Evolutionary conservation across 1,140 invertebrate genomes (phyloP).

Genomic region (Zaprionus nigranus): DNA sequence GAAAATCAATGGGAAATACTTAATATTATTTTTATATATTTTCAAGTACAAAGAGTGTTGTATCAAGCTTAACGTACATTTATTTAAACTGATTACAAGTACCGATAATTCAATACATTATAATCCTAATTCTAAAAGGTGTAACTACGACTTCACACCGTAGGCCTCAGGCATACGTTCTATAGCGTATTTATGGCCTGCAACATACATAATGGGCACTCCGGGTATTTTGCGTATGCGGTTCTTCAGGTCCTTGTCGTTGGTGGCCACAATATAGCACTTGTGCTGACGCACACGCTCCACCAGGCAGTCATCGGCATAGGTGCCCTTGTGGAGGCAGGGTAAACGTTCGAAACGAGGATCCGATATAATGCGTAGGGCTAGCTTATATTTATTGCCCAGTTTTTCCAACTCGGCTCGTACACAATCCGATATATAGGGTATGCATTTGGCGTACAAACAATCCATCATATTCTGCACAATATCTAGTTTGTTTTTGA

Average conservation of each 20-base stretch:
- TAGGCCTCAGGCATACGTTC: conserved; percentile 99
- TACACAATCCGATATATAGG: conserved; percentile 99
- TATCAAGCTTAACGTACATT: conserved; percentile 19
- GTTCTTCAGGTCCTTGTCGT: conserved; percentile 98
- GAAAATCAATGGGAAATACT: background rate
- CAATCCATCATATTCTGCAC: conserved; percentile 99
- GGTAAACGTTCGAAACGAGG: conserved; percentile 95
- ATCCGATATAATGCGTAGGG: conserved; percentile 98
- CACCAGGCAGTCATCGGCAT: conserved; percentile 99
- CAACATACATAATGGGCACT: conserved; percentile 99
- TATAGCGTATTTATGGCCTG: conserved; percentile 96
- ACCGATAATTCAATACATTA: conserved; percentile 2
- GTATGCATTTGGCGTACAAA: conserved; percentile 99
- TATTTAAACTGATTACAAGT: conserved; percentile 29
- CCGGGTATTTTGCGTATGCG: conserved; percentile 99
- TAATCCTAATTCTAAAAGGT: conserved; percentile 2
- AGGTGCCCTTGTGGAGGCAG: conserved; percentile 99
- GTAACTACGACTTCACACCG: conserved; percentile 87
- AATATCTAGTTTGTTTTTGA: conserved; percentile 99
- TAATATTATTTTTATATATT: background rate
- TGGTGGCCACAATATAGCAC: conserved; percentile 99
- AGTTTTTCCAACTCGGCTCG: conserved; percentile 99
- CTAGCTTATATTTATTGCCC: conserved; percentile 97
- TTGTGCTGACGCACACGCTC: conserved; percentile 99
- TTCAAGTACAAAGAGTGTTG: background rate